These are phyloP conservation scores for Sphaerophoria rueppellii DNA, from an alignment of 2,888 invertebrate species.

Conservation along the genomic window DNA sequence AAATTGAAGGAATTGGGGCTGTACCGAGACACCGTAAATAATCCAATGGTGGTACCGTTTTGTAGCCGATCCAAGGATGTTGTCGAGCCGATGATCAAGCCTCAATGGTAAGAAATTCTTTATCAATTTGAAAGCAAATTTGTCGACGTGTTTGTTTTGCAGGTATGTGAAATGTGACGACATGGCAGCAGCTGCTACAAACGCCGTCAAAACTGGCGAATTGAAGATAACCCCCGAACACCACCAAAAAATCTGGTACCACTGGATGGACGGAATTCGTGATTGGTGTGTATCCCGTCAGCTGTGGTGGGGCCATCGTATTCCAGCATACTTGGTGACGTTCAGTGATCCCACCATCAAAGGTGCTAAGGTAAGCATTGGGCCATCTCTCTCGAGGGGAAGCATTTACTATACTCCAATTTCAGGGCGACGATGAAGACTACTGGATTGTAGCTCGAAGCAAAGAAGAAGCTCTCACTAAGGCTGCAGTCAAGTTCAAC, in stretches of 20 bases:
- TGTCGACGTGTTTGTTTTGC: conserved; percentile 1
- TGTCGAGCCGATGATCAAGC: conserved; percentile 96
- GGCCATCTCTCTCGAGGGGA: neutral
- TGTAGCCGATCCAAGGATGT: conserved; percentile 98
- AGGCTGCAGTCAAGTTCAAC: conserved; percentile 89
- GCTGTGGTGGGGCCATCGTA: conserved; percentile 99
- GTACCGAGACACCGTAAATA: conserved; percentile 91
- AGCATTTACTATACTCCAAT: neutral
- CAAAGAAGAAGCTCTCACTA: conserved; percentile 88
- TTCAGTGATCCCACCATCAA: conserved; percentile 82
- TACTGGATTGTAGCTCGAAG: conserved; percentile 91
- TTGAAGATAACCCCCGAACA: conserved; percentile 95
- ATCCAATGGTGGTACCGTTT: conserved; percentile 98
- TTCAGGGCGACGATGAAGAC: conserved; percentile 83
- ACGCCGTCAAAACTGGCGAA: conserved; percentile 90
- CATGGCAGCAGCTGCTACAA: conserved; percentile 94
- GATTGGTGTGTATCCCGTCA: conserved; percentile 99
- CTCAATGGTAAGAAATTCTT: conserved; percentile 91
- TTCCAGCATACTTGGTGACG: conserved; percentile 94
- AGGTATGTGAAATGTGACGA: conserved; percentile 93
- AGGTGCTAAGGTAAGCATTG: conserved; percentile 79
- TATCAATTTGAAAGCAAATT: neutral
- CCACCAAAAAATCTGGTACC: conserved; percentile 96
- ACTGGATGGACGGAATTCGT: conserved; percentile 97
- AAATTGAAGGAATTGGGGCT: conserved; percentile 88